Evolutionary conservation across 2,797 vertebrate genomes (phyloP), one percentile per base, ranked within the genome.

Genomic region (Chelidonichthys spinosus): DNA sequence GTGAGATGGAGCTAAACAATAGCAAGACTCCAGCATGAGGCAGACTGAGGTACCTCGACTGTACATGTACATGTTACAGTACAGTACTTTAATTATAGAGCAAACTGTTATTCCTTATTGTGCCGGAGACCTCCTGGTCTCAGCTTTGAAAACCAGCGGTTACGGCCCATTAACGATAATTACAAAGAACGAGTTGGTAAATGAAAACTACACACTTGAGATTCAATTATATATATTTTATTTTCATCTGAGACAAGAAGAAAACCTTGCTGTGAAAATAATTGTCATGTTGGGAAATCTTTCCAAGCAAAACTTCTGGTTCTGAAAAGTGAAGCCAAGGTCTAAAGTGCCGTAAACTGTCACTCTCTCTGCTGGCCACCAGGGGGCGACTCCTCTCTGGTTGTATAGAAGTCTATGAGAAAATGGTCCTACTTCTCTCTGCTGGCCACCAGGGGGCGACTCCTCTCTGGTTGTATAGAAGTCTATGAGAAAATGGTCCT

Each of bases 71-170:
- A 47, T 49, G 46, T 81, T 72, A 52, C 32, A 59, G 59, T 15
- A 53, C 54, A 25, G 25, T 46, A 2, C 60, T 65, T 76, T 63
- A 59, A 82, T 65, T 35, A 69, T 9, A 63, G 32, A 58, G 53
- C 82, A 32, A 61, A 72, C 42, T 40, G 32, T 2, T 49, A 35
- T 25, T 25, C 37, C 47, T 56, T 56, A 18, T 40, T 72, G 73
- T 80, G 35, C 61, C 25, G 43, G 50, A 44, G n/a, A 67, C n/a
- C 33, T 36, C 43, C 62, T 56, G 36, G 25, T 46, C 43, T 56
- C 17, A 14, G 18, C 42, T 72, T 42, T 62, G 58, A 73, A 78
- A 78, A 50, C 35, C 14, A 25, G 44, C 6, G 4, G 65, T 74
- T 73, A 78, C 15, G 47, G 40, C 37, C 46, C 35, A 49, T 65